Evolutionary conservation across 1,140 invertebrate species (phyloP).

Genomic region (Phthorimaea operculella): DNA sequence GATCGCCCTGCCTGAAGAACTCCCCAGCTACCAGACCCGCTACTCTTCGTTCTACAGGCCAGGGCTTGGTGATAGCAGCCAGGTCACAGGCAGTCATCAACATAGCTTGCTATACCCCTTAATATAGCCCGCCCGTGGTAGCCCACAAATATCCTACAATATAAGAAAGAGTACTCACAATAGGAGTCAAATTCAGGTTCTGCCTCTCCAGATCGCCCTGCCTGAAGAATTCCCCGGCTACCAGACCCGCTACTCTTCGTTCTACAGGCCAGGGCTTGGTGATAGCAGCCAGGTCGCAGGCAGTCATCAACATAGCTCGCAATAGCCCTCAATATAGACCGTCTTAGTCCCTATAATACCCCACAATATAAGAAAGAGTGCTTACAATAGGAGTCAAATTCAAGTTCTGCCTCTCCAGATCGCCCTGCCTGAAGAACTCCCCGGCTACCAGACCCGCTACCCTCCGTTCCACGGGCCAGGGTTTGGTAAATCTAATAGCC

Average conservation of each 20-base stretch:
- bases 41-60: conserved; percentile 92
- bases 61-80: conserved; percentile 95
- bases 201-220: conserved; percentile 93
- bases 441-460: conserved; percentile 93
- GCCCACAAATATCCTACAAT: too few relatives aligned
- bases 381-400: conserved; percentile 89
- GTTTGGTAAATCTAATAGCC: conserved; percentile 95
- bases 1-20: conserved; percentile 96
- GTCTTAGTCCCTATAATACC: too few relatives aligned
- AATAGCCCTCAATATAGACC: conserved; percentile 74
- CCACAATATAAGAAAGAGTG: conserved; percentile 73
- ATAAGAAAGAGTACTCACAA: conserved; percentile 72
- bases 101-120: conserved; percentile 95
- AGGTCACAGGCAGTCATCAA: conserved; percentile 97
- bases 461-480: conserved; percentile 93
- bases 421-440: conserved; percentile 97
- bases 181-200: conserved; percentile 86
- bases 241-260: conserved; percentile 89
- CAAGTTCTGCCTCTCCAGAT: conserved; percentile 87
- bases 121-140: conserved; percentile 97
- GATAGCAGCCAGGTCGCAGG: conserved; percentile 95
- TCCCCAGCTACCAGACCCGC: conserved; percentile 94
- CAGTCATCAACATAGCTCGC: conserved; percentile 97
- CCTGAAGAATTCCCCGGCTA: conserved; percentile 95
- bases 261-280: conserved; percentile 97